Base-by-base conservation (phyloP, 2,113 vertebrate species). In the Dissostichus mawsoni region DNA sequence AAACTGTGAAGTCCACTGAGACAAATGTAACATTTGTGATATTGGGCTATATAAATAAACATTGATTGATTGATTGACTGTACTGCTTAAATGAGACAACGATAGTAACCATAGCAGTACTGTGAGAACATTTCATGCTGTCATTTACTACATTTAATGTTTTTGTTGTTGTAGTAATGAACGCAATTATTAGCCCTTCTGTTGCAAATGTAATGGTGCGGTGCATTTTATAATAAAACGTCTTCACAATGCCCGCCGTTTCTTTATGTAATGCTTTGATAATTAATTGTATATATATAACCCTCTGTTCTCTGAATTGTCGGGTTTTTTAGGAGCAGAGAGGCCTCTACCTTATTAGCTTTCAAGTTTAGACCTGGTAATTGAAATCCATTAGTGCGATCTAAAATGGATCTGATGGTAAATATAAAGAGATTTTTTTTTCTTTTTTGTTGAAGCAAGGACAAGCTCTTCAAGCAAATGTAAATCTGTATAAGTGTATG, bases 351-450 rank as follows among this genome's bases (percentile, higher is more conserved):
- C 85, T 91, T 83, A 93, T 95, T 92, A 92, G 92, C 89, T 93
- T 92, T 92, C 91, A 95, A 94, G 94, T 95, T 96, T 93, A 94
- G 94, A 94, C 90, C 92, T 94, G 94, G 94, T 94, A 95, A 96
- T 95, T 97, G 96, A 97, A 97, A 94, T 93, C 91, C 92, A 94
- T 94, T 94, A 92, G 83, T 83, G 69, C 92, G 94, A 96, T 96
- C 93, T 94, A 94, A 98, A 97, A 97, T 95, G 94, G 93, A 94
- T 94, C 90, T 90, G 90, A 96, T 95, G 95, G 92, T 95, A 96
- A 98, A 97, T 95, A 96, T 96, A 95, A 69, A 97, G 94, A 92
- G 93, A 95, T 45, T 71, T 81, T 36, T 36, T 56, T 56, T 94
- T 29, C 29, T 95, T 94, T 94, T 94, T 6, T 6, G 36, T 41